Percentiles rank a stretch among this genome's conserved stretches.
These are phyloP conservation scores for Trematocara stigmaticum DNA, from an alignment of 2,113 vertebrate genomes.

Conservation along the genomic window DNA sequence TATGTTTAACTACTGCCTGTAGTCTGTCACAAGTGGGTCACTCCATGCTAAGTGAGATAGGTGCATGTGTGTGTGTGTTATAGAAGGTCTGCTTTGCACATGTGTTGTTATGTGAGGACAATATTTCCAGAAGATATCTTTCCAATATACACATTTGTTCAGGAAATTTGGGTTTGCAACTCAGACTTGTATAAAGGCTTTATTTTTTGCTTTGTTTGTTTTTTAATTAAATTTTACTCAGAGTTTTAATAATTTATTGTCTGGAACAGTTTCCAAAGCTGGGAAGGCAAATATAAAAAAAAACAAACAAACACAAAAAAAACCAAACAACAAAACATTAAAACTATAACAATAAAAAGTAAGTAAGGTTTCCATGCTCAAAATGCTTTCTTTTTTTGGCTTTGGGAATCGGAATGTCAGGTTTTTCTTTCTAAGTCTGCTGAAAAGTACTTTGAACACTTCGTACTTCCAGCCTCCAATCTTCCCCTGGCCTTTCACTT, in stretches of 20 bases:
- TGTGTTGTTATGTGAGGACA: background rate
- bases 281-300: background rate
- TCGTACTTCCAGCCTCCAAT: background rate
- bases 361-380: background rate
- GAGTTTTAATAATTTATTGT: background rate
- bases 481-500: background rate
- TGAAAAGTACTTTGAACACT: background rate
- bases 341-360: background rate
- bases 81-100: background rate
- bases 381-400: background rate
- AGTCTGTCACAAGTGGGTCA: conserved; percentile 44
- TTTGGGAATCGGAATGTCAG: background rate
- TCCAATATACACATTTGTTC: background rate
- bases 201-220: background rate
- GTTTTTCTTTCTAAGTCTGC: background rate
- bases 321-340: background rate
- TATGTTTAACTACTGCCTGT: conserved; percentile 23
- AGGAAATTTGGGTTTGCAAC: background rate
- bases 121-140: background rate
- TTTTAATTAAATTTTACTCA: background rate
- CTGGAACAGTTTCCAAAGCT: background rate
- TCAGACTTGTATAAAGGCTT: background rate
- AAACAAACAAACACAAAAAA: background rate
- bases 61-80: background rate
- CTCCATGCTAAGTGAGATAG: background rate